A percentile compares a stretch with the other conserved stretches of the same genome.
These are phyloP conservation scores for Parazoanthus atlanticus DNA, from an alignment of 92 coral and sea anemone genomes.

Conservation along the genomic window DNA sequence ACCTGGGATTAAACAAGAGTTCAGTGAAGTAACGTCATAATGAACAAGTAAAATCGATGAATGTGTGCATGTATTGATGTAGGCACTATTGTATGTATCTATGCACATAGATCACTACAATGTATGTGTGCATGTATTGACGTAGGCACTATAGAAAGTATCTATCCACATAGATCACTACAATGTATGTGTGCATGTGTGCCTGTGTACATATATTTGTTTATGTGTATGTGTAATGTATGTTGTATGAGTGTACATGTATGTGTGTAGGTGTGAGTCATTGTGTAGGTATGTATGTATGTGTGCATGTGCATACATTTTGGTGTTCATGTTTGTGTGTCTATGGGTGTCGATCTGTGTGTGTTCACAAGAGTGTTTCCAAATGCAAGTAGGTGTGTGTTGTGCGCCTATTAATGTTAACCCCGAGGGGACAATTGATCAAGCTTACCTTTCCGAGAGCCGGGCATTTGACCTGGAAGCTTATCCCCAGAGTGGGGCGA, in stretches of 20 bases:
- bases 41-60: background rate
- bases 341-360: background rate
- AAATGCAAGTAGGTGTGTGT: background rate
- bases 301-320: background rate
- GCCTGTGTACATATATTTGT: background rate
- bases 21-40: background rate
- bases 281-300: background rate
- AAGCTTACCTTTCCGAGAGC: background rate
- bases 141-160: no score
- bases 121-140: background rate
- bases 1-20: slow-evolving; percentile 5
- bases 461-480: background rate
- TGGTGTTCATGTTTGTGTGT: background rate
- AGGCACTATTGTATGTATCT: background rate
- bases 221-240: background rate
- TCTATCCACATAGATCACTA: no score
- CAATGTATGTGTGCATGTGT: no score
- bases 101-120: background rate
- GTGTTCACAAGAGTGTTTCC: background rate
- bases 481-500: no score
- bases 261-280: background rate
- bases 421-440: no score
- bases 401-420: background rate
- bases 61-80: background rate
- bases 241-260: background rate